Evolutionary conservation across 2,797 vertebrate genomes (phyloP).

Genomic region (Rousettus madagascariensis): DNA sequence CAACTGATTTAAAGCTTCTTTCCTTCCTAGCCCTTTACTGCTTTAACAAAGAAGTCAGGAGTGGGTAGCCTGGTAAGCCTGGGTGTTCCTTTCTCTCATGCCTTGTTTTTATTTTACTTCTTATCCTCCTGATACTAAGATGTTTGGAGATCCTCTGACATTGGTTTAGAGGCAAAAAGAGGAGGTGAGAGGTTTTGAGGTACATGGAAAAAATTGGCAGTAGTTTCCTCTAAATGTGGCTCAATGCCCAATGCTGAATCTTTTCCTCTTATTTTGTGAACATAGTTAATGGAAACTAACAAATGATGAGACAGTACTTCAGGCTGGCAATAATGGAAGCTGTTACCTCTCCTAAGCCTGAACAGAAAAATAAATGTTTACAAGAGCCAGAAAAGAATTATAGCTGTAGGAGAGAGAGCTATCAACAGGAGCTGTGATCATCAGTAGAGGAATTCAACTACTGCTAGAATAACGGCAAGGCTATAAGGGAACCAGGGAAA

Average conservation of each 20-base stretch:
- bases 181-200: not conserved
- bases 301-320: not conserved
- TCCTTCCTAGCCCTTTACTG: not conserved
- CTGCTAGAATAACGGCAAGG: not conserved
- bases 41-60: not conserved
- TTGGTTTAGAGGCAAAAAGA: not conserved
- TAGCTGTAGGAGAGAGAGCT: not conserved
- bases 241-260: not conserved
- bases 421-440: not conserved
- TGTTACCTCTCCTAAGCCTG: not conserved
- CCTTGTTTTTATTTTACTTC: not conserved
- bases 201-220: not conserved
- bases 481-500: not conserved
- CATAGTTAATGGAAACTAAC: not conserved
- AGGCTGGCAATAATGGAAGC: not conserved
- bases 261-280: not conserved
- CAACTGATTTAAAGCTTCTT: not conserved
- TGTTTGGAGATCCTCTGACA: not conserved
- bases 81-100: not conserved
- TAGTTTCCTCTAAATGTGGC: not conserved
- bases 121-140: not conserved
- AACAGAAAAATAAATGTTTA: slow-evolving; percentile 8
- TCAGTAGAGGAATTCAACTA: not conserved
- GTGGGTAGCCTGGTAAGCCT: not conserved
- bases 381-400: not conserved